Percentiles rank a stretch among this genome's conserved stretches.
Conservation (phyloP, 2,113 vertebrate genomes). For the Ciconia boyciana region DNA sequence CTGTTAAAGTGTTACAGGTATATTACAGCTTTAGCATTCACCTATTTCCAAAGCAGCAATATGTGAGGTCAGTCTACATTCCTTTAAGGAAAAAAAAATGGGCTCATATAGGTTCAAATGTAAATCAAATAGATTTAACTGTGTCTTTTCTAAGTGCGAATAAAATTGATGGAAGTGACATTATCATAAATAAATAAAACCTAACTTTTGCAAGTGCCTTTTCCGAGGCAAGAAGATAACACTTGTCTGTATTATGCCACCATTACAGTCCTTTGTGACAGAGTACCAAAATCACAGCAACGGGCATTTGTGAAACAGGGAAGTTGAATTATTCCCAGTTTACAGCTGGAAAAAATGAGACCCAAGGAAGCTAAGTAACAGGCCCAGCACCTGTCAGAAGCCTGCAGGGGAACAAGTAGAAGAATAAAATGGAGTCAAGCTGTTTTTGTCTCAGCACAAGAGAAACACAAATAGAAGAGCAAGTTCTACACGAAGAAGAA, state of each 20-base stretch:
- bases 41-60: slow-evolving; percentile 36
- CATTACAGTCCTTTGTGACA: neutral
- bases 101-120: neutral
- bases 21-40: neutral
- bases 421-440: neutral
- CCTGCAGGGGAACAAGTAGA: neutral
- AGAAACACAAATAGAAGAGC: neutral
- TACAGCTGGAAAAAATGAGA: neutral
- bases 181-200: neutral
- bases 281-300: neutral
- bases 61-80: neutral
- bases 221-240: neutral
- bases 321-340: neutral
- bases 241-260: neutral
- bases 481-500: neutral
- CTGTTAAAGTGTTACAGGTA: neutral
- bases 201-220: neutral
- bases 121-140: neutral
- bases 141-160: neutral
- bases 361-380: neutral
- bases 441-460: neutral
- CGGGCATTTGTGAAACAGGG: accelerated
- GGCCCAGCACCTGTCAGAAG: neutral
- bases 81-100: neutral
- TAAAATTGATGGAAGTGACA: neutral